Percentiles rank a stretch among this genome's conserved stretches.
Conservation (phyloP, 2,113 vertebrate species). For the Rhombomys opimus region DNA sequence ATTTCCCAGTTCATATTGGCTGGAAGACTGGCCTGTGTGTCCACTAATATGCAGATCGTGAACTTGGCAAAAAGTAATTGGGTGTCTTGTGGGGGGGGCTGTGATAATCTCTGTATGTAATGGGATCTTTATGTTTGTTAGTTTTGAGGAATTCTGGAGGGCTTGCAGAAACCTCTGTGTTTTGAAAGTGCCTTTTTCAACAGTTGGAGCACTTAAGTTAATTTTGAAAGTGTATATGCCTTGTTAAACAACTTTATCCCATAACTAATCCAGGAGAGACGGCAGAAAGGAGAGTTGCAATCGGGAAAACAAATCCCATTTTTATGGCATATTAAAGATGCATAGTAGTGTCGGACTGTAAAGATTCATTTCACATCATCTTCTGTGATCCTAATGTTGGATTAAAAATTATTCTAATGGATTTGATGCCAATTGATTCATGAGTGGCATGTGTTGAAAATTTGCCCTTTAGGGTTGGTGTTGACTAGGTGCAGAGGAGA, state of each 20-base stretch:
- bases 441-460: neutral
- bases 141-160: slow-evolving; percentile 8
- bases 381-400: neutral
- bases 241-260: slow-evolving; percentile 23
- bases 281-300: slow-evolving; percentile 24
- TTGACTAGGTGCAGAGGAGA: slow-evolving; percentile 38
- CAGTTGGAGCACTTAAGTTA: slow-evolving; percentile 25
- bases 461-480: slow-evolving; percentile 28
- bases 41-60: neutral
- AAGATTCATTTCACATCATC: neutral
- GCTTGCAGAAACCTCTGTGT: slow-evolving; percentile 13
- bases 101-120: neutral
- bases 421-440: neutral
- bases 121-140: neutral
- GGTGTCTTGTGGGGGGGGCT: neutral
- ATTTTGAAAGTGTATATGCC: slow-evolving; percentile 47
- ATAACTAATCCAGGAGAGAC: slow-evolving; percentile 22
- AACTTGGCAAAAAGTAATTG: neutral
- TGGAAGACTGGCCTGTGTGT: slow-evolving; percentile 7
- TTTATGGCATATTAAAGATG: neutral
- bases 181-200: slow-evolving; percentile 34
- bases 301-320: neutral
- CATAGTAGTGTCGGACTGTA: neutral
- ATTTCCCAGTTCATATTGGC: neutral
- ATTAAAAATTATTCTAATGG: neutral